A percentile compares a stretch with the other conserved stretches of the same genome.
These are phyloP conservation scores for Tineola bisselliella DNA, from an alignment of 2,888 invertebrate species.

Conservation along the genomic window DNA sequence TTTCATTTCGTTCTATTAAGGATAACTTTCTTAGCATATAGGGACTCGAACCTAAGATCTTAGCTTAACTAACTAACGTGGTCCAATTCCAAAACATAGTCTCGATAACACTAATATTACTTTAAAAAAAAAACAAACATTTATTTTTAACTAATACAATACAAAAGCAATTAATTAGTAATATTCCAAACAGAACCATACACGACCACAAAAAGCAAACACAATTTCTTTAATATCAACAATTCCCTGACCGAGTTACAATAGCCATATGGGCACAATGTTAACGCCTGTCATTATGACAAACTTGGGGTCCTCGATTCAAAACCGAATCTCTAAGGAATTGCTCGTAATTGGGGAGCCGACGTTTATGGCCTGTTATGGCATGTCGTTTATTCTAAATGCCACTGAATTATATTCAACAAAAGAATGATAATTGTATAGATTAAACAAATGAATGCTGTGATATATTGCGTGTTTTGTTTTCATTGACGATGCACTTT, in stretches of 20 bases:
- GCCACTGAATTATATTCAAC: constrained; percentile 37
- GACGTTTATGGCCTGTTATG: constrained; percentile 25
- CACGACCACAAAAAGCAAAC: not conserved
- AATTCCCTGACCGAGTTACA: not conserved
- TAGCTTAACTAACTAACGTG: no score
- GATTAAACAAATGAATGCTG: constrained; percentile 12
- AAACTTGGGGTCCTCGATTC: constrained; percentile 15
- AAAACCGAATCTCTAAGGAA: constrained; percentile 33
- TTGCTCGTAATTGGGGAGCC: not conserved
- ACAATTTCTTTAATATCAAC: not conserved
- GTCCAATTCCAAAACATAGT: no score
- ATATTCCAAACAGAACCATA: not conserved
- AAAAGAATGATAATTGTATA: constrained; percentile 19
- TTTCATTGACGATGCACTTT: not conserved
- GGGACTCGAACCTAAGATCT: no score
- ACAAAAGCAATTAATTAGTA: no score
- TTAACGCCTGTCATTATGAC: constrained; percentile 44
- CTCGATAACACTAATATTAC: no score
- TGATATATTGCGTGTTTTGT: not conserved
- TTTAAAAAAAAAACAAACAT: no score
- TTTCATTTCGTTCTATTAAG: no score
- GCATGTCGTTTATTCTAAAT: constrained; percentile 45
- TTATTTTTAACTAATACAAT: no score
- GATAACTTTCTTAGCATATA: no score
- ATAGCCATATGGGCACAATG: constrained; percentile 42